Conservation (phyloP, 2,797 vertebrate species). For the Spinus olivaceus region DNA sequence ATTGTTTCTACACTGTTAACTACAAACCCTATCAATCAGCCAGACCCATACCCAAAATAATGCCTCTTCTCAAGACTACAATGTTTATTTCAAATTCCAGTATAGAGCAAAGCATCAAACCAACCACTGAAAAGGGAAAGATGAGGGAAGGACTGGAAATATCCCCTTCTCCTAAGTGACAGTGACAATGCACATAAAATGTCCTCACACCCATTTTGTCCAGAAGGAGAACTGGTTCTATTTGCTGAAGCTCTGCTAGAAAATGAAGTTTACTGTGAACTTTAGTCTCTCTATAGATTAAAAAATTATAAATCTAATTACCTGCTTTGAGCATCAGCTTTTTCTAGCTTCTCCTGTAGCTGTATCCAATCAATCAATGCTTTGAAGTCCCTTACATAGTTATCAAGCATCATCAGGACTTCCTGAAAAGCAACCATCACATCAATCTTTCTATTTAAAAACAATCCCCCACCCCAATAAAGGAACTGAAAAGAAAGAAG, state of each 20-base stretch:
- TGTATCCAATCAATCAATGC: constrained; percentile 99
- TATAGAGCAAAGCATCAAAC: background rate
- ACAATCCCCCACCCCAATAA: background rate
- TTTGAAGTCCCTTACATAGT: constrained; percentile 98
- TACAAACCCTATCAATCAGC: background rate
- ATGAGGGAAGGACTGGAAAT: background rate
- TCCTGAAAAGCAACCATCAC: constrained; percentile 79
- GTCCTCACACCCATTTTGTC: background rate
- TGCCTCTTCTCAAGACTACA: background rate
- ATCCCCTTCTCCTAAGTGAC: background rate
- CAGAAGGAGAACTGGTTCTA: background rate
- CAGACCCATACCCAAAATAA: background rate
- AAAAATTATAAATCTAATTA: constrained; percentile 55
- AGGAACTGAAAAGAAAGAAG: background rate
- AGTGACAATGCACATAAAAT: background rate
- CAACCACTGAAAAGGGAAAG: background rate
- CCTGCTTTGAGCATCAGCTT: constrained; percentile 98
- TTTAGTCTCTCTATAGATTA: background rate
- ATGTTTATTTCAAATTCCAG: background rate
- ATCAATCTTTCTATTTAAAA: background rate
- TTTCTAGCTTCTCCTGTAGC: constrained; percentile 97
- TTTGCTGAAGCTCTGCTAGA: background rate
- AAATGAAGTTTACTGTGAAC: background rate
- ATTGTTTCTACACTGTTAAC: background rate
- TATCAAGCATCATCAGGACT: constrained; percentile 98